Evolutionary conservation across 35 echinoderm and acorn worm genomes (phyloP).

Genomic region (Hemicentrotus pulcherrimus): DNA sequence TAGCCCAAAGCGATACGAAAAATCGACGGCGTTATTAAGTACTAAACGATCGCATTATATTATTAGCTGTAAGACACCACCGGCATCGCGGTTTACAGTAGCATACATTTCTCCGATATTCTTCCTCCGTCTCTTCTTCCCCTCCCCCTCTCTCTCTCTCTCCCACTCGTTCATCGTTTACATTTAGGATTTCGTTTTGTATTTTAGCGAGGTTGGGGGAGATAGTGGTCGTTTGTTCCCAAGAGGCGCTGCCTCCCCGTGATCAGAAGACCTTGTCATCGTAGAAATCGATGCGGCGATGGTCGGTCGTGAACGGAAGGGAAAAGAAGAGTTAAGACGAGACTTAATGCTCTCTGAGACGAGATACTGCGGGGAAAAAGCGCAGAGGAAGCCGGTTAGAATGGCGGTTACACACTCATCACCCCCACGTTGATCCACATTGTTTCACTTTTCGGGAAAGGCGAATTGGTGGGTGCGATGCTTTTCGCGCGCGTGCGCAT

Average conservation of each 20-base stretch:
- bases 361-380: not conserved
- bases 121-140: not conserved
- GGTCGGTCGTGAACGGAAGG: not conserved
- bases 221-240: not conserved
- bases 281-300: conserved; percentile 30
- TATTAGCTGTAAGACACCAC: not conserved
- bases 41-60: conserved; percentile 51
- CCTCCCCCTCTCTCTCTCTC: not conserved
- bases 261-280: conserved; percentile 27
- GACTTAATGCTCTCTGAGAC: conserved; percentile 4
- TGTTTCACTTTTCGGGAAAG: not conserved
- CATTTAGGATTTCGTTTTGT: conserved; percentile 45
- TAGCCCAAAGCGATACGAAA: conserved; percentile 46
- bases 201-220: not conserved
- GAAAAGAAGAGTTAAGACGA: conserved; percentile 4
- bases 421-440: not conserved
- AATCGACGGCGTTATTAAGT: conserved; percentile 12
- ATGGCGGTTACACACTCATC: conserved; percentile 26
- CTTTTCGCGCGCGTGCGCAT: not conserved
- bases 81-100: conserved; percentile 19
- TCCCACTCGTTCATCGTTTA: conserved; percentile 26
- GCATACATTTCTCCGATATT: not conserved
- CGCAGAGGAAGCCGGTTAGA: not conserved
- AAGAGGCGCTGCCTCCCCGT: not conserved
- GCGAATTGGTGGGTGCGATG: not conserved